These are phyloP conservation scores for Zaprionus taronus DNA, from an alignment of 1,140 invertebrate genomes.

Conservation along the genomic window DNA sequence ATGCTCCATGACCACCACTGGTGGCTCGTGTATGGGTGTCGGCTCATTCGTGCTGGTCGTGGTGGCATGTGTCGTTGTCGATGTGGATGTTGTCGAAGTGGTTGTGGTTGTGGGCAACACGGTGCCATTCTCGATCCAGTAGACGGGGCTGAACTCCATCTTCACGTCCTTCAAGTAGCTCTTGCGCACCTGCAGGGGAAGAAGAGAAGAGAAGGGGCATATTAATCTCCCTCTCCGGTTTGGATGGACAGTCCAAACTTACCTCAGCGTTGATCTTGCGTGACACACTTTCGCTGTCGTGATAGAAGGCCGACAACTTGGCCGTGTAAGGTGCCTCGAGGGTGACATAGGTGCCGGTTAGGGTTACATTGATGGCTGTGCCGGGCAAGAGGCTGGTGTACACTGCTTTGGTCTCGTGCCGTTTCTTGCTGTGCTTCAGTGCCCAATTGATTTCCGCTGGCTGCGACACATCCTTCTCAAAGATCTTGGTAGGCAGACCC, in stretches of 20 bases:
- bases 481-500: slow-evolving; percentile 89
- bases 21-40: slow-evolving; percentile 81
- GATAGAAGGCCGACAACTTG: slow-evolving; percentile 89
- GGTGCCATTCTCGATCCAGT: slow-evolving; percentile 90
- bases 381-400: slow-evolving; percentile 86
- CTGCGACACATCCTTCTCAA: slow-evolving; percentile 86
- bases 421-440: slow-evolving; percentile 86
- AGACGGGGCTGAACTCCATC: slow-evolving; percentile 89
- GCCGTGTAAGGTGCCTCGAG: slow-evolving; percentile 90
- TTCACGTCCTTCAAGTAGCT: slow-evolving; percentile 88
- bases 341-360: slow-evolving; percentile 89
- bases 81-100: slow-evolving; percentile 88
- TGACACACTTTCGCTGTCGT: slow-evolving; percentile 85
- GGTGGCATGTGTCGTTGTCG: slow-evolving; percentile 86
- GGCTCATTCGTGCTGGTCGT: slow-evolving; percentile 85
- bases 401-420: slow-evolving; percentile 85
- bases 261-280: slow-evolving; percentile 75
- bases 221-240: neutral
- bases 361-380: slow-evolving; percentile 91
- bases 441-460: slow-evolving; percentile 89
- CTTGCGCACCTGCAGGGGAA: slow-evolving; percentile 85
- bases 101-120: slow-evolving; percentile 91
- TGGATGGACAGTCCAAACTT: neutral
- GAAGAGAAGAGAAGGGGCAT: neutral
- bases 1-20: slow-evolving; percentile 74